A percentile compares a stretch with the other conserved stretches of the same genome.
phyloP scores from a whole-genome alignment of 92 coral and sea anemone genomes.

The Scolanthus callimorphus region DNA sequence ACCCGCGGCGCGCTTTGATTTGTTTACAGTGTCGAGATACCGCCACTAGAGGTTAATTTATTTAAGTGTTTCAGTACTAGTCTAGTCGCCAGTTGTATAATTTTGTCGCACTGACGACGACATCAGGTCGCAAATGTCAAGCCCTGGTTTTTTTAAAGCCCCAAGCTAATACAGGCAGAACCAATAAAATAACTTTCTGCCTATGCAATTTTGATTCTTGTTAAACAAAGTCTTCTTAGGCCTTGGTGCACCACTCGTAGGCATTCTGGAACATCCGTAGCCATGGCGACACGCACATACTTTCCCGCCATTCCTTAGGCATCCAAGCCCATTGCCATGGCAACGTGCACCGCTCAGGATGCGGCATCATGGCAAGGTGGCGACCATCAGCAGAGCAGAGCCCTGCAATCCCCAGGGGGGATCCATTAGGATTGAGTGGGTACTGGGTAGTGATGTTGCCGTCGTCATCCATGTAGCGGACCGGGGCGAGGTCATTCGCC shows the following conservation, averaged over 20 bases:
- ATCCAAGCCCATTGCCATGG: conserved; percentile 99
- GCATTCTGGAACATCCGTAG: conserved; percentile 95
- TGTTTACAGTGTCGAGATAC: no score
- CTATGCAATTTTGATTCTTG: background rate
- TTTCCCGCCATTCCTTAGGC: conserved; percentile 84
- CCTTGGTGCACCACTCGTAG: conserved; percentile 72
- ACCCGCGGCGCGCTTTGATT: no score
- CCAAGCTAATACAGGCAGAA: no score
- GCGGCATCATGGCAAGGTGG: conserved; percentile 99
- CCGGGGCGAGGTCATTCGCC: conserved; percentile 68
- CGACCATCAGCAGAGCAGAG: conserved; percentile 93
- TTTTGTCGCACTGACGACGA: no score
- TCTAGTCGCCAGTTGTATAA: no score
- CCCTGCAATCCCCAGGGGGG: conserved; percentile 94
- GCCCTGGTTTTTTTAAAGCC: no score
- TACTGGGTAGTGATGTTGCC: conserved; percentile 80
- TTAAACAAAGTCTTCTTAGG: no score
- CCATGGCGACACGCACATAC: conserved; percentile 85
- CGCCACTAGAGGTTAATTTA: no score
- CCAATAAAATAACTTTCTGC: no score
- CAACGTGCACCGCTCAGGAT: conserved; percentile 93
- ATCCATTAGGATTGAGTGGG: conserved; percentile 96
- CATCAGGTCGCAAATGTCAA: no score
- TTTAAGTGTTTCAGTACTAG: no score
- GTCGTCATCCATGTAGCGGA: conserved; percentile 87